phyloP scores from a whole-genome alignment of 64 coral and sea anemone genomes.

The Montipora cactus region DNA sequence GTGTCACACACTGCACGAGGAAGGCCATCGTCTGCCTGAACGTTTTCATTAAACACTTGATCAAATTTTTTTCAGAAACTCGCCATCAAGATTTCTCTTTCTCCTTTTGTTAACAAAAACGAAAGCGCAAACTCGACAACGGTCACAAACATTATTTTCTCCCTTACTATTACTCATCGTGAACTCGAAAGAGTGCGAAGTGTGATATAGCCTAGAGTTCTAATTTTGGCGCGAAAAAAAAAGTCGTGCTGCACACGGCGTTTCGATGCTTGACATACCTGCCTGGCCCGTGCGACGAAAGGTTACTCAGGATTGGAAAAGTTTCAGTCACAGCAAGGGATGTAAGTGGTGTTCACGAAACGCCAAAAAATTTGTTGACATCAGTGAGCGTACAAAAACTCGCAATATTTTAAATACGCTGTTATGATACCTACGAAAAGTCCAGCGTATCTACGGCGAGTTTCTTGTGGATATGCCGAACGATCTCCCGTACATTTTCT shows the following conservation, averaged over 20 bases:
- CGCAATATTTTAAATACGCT: no score
- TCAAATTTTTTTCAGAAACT: no score
- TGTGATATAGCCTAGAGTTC: not conserved
- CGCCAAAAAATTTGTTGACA: not conserved
- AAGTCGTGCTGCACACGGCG: no score
- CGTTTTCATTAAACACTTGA: slow-evolving; percentile 9
- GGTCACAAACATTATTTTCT: not conserved
- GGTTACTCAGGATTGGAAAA: not conserved
- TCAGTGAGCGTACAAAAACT: not conserved
- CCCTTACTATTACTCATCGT: not conserved
- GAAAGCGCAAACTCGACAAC: slow-evolving; percentile 19
- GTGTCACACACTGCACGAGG: not conserved
- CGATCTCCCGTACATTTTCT: no score
- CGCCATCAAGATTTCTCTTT: slow-evolving; percentile 16
- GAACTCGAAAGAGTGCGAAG: not conserved
- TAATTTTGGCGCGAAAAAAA: no score
- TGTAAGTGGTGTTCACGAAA: not conserved
- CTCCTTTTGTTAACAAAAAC: slow-evolving; percentile 22
- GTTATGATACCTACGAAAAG: no score
- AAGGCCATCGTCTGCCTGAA: not conserved
- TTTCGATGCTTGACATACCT: no score
- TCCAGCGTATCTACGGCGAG: no score
- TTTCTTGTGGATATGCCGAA: no score
- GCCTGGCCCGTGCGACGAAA: not conserved
- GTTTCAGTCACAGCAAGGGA: not conserved